Evolutionary conservation across 1,140 invertebrate genomes (phyloP).

Genomic region (Pseudoatta argentina): DNA sequence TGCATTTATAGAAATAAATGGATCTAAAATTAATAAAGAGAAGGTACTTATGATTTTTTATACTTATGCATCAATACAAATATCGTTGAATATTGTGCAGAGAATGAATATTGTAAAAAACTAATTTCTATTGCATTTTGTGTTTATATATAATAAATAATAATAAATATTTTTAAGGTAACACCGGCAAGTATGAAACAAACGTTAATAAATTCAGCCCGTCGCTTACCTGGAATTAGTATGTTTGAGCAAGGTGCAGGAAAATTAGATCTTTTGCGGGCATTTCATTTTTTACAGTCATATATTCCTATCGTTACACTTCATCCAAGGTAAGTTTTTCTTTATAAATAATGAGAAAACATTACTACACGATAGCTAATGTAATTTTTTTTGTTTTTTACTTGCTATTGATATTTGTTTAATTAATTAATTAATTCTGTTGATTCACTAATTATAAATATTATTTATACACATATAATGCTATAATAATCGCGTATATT

Average conservation of each 20-base stretch:
- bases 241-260: conserved; percentile 99
- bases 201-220: conserved; percentile 95
- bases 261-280: conserved; percentile 93
- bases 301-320: conserved; percentile 84
- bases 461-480: background rate
- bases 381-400: background rate
- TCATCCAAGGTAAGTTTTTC: conserved; percentile 87
- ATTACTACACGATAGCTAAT: background rate
- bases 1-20: conserved; percentile 87
- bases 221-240: conserved; percentile 93
- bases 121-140: background rate
- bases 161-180: conserved; percentile 86
- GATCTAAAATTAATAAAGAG: conserved; percentile 69
- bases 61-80: background rate
- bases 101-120: background rate
- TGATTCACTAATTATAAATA: background rate
- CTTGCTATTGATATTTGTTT: background rate
- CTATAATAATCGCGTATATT: conserved; percentile 10
- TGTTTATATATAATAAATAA: background rate
- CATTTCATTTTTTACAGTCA: conserved; percentile 82
- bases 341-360: background rate
- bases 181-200: conserved; percentile 98
- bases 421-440: conserved; percentile 40
- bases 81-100: background rate
- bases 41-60: conserved; percentile 73